A percentile compares a stretch with the other conserved stretches of the same genome.
Conservation (phyloP, 2,888 invertebrate species). For the Tipula confusa region DNA sequence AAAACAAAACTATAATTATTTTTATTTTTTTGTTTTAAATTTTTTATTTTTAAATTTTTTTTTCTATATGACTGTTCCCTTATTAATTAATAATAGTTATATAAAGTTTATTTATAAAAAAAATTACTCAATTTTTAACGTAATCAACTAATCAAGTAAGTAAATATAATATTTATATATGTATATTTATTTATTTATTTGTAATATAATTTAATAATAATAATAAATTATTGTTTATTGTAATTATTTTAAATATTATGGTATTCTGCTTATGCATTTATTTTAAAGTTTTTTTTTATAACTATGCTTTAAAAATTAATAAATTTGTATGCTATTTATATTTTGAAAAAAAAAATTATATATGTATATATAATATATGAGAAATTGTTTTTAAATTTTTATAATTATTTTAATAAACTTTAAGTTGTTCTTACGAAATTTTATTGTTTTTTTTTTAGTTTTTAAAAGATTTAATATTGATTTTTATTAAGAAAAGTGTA, state of each 20-base stretch:
- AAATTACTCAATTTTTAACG: conserved; percentile 12
- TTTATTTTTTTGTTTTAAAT: not conserved
- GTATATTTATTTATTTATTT: not conserved
- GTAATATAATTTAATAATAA: not conserved
- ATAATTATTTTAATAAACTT: not conserved
- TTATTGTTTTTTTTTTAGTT: not conserved
- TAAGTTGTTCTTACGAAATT: not conserved
- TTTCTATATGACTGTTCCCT: conserved; percentile 25
- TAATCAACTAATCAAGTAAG: conserved; percentile 3
- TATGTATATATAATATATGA: not conserved
- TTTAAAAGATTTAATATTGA: not conserved
- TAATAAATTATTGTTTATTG: conserved; percentile 3
- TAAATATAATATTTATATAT: no score
- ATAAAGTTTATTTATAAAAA: conserved; percentile 25
- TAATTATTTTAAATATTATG: conserved; percentile 1
- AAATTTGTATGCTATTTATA: not conserved
- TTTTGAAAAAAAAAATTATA: not conserved
- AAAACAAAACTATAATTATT: no score
- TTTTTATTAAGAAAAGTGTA: not conserved
- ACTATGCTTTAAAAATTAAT: not conserved
- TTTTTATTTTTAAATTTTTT: not conserved
- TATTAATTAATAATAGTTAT: conserved; percentile 9
- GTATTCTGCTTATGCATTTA: not conserved
- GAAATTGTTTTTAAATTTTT: not conserved
- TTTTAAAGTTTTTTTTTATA: not conserved